These are phyloP conservation scores for Teleogryllus occipitalis DNA, from an alignment of 1,140 invertebrate genomes.

Conservation along the genomic window DNA sequence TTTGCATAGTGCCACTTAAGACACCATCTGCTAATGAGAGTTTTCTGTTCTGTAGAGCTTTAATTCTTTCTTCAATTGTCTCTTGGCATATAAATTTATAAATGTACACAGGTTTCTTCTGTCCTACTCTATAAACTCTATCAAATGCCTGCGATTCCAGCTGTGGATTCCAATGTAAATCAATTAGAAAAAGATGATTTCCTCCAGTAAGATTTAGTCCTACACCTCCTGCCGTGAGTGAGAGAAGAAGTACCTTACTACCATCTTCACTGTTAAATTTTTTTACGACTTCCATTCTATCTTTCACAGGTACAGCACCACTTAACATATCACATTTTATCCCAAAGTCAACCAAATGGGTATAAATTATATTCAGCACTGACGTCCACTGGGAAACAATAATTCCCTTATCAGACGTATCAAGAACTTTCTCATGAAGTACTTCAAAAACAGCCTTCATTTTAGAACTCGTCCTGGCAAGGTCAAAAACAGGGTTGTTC, in stretches of 20 bases:
- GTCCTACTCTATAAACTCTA: conserved; percentile 82
- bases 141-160: conserved; percentile 87
- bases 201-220: conserved; percentile 84
- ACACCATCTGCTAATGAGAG: conserved; percentile 67
- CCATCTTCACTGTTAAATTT: conserved; percentile 56
- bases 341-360: conserved; percentile 44
- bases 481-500: conserved; percentile 59
- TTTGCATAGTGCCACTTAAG: conserved; percentile 52
- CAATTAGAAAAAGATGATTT: conserved; percentile 81
- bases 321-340: conserved; percentile 54
- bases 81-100: conserved; percentile 79
- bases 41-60: conserved; percentile 70
- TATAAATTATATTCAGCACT: conserved; percentile 57
- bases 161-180: conserved; percentile 94
- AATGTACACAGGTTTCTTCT: conserved; percentile 68
- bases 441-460: conserved; percentile 19
- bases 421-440: conserved; percentile 43
- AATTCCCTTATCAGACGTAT: conserved; percentile 60
- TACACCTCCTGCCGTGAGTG: conserved; percentile 81
- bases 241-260: conserved; percentile 63
- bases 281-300: conserved; percentile 49
- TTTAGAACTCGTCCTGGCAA: conserved; percentile 51
- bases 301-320: conserved; percentile 53
- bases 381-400: conserved; percentile 83
- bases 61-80: conserved; percentile 79